These are phyloP conservation scores for Andricus quercusramuli DNA, from an alignment of 2,888 invertebrate genomes.

Conservation along the genomic window DNA sequence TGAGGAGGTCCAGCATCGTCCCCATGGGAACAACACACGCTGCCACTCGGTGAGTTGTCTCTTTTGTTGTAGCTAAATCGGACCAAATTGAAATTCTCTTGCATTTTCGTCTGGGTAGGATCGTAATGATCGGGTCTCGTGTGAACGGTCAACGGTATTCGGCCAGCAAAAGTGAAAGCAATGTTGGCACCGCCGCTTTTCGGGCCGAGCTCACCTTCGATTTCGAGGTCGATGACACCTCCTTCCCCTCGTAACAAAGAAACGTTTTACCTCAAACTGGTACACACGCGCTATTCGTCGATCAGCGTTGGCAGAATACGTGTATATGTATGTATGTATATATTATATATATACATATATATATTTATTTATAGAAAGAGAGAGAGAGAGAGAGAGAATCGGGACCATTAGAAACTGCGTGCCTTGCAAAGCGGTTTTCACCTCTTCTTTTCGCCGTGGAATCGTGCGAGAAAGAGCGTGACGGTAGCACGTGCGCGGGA, in stretches of 20 bases:
- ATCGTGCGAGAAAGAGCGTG: constrained; percentile 50
- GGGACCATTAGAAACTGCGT: constrained; percentile 43
- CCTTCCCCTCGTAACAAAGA: constrained; percentile 62
- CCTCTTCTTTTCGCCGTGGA: constrained; percentile 37
- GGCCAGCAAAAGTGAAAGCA: constrained; percentile 74
- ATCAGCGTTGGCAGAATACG: constrained; percentile 32
- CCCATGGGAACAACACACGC: constrained; percentile 94
- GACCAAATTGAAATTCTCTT: constrained; percentile 3
- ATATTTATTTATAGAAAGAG: too few species aligned
- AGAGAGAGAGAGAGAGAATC: constrained; percentile 43
- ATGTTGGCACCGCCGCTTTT: constrained; percentile 68
- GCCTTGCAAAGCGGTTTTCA: constrained; percentile 37
- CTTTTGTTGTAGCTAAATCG: neutral
- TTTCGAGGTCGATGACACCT: constrained; percentile 72
- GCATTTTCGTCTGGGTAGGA: constrained; percentile 34
- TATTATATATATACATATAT: too few species aligned
- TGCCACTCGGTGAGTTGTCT: constrained; percentile 87
- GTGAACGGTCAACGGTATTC: constrained; percentile 60
- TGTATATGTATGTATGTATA: neutral
- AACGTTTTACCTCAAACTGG: constrained; percentile 44
- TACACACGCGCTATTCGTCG: constrained; percentile 39
- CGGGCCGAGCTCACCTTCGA: constrained; percentile 68
- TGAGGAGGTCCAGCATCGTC: constrained; percentile 93
- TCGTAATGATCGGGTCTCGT: constrained; percentile 47
- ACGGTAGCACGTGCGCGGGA: constrained; percentile 44